Evolutionary conservation across 1,140 invertebrate genomes (phyloP).

Genomic region (Drosophila virilis): DNA sequence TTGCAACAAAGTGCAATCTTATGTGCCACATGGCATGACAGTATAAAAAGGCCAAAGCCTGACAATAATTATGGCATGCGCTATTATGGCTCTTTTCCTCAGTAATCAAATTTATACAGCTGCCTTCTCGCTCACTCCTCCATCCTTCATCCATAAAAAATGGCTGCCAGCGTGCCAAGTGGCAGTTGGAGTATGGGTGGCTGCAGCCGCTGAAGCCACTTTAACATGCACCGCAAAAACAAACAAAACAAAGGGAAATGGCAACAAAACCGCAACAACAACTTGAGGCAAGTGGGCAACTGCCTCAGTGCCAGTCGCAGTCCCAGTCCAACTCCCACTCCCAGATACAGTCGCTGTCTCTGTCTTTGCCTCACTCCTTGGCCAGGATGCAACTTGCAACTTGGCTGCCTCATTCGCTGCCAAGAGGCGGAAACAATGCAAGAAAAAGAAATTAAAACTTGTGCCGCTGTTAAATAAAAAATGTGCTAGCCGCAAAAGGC

Average conservation of each 20-base stretch:
- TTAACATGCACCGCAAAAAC: conserved; percentile 70
- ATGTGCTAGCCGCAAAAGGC: conserved; percentile 38
- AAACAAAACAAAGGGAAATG: conserved; percentile 70
- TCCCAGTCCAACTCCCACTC: conserved; percentile 6
- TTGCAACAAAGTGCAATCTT: conserved; percentile 70
- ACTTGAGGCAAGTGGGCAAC: conserved; percentile 66
- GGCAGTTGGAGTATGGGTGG: conserved; percentile 13
- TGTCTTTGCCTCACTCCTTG: background rate
- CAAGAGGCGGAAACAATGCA: conserved; percentile 71
- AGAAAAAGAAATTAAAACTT: conserved; percentile 80
- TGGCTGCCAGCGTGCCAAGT: conserved; percentile 16
- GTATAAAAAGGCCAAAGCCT: conserved; percentile 38
- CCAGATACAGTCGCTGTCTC: background rate
- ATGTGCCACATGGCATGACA: conserved; percentile 43
- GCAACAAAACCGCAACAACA: conserved; percentile 71
- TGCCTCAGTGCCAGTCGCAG: background rate
- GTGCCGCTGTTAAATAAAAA: conserved; percentile 73
- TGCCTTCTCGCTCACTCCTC: conserved; percentile 1
- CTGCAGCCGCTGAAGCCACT: conserved; percentile 58
- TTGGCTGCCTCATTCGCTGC: conserved; percentile 22
- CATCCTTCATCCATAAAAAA: conserved; percentile 11
- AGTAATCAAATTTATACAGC: conserved; percentile 72
- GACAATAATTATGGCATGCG: conserved; percentile 72
- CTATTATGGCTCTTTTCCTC: conserved; percentile 26
- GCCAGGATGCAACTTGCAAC: conserved; percentile 23